Percentiles rank a stretch among this genome's conserved stretches.
phyloP scores from a whole-genome alignment of 2,888 invertebrate species.

The Caenorhabditis sp. region DNA sequence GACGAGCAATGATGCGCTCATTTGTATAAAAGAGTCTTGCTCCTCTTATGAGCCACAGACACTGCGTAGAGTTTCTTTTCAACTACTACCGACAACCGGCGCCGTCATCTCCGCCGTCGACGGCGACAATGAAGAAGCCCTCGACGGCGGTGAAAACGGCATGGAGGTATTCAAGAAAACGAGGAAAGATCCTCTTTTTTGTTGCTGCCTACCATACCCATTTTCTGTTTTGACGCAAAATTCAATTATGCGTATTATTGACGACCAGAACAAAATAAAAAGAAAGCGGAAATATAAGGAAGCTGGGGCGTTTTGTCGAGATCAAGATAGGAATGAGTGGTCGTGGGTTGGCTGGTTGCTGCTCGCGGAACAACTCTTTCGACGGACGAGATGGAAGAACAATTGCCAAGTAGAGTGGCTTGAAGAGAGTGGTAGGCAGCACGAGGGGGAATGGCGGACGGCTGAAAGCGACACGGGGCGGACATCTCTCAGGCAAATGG shows the following conservation, averaged over 20 bases:
- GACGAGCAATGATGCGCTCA: conserved; percentile 57
- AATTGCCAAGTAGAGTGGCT: conserved; percentile 22
- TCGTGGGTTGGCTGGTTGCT: background rate
- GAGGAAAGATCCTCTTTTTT: conserved; percentile 24
- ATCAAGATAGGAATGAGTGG: conserved; percentile 22
- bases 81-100: conserved; percentile 9
- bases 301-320: conserved; percentile 9
- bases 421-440: conserved; percentile 6
- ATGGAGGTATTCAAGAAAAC: conserved; percentile 39
- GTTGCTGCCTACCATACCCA: conserved; percentile 54
- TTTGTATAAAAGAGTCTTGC: conserved; percentile 48
- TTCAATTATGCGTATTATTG: conserved; percentile 64
- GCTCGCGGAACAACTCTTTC: conserved; percentile 7
- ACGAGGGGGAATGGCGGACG: conserved; percentile 7
- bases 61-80: conserved; percentile 18
- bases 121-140: background rate
- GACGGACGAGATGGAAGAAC: conserved; percentile 2
- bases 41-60: conserved; percentile 13
- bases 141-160: background rate
- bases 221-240: conserved; percentile 56
- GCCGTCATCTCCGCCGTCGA: conserved; percentile 9
- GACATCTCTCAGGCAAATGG: conserved; percentile 33
- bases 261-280: conserved; percentile 31
- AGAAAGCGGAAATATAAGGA: conserved; percentile 31
- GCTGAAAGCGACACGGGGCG: conserved; percentile 42